Evolutionary conservation across 2,888 invertebrate species (phyloP).

Genomic region (Tenthredo distinguenda): DNA sequence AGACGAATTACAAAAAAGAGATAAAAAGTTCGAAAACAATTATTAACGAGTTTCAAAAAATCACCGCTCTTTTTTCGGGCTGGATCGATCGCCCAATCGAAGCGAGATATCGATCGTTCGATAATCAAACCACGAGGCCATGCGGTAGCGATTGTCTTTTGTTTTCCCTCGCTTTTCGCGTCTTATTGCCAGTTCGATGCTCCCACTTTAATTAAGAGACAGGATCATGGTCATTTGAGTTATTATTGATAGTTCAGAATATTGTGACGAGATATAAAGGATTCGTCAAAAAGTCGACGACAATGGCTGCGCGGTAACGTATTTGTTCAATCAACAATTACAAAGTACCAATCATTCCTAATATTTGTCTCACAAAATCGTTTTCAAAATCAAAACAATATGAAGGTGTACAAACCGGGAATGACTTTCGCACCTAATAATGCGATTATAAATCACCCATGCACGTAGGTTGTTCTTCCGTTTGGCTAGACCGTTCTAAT

Average conservation of each 20-base stretch:
- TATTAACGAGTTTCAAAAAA: background rate
- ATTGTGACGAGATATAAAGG: background rate
- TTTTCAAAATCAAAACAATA: background rate
- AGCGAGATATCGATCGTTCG: background rate
- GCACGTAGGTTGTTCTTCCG: background rate
- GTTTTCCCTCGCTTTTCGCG: constrained; percentile 23
- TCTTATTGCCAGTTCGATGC: background rate
- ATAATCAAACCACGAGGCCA: background rate
- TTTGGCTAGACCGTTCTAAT: background rate
- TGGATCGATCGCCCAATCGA: background rate
- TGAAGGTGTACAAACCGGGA: background rate
- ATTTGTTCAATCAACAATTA: background rate
- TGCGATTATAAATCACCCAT: background rate
- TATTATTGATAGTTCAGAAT: background rate
- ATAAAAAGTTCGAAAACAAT: background rate
- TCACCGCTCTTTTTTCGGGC: background rate
- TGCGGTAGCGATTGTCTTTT: background rate
- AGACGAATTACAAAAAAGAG: background rate
- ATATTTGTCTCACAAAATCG: background rate
- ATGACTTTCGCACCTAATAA: background rate
- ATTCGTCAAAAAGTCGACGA: background rate
- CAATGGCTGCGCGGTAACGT: background rate
- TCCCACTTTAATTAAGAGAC: constrained; percentile 8
- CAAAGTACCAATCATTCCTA: background rate
- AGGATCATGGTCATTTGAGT: constrained; percentile 16